Evolutionary conservation across 2,888 invertebrate genomes (phyloP), one percentile per base, ranked within the genome.

Genomic region (Ganaspis brasiliensis): DNA sequence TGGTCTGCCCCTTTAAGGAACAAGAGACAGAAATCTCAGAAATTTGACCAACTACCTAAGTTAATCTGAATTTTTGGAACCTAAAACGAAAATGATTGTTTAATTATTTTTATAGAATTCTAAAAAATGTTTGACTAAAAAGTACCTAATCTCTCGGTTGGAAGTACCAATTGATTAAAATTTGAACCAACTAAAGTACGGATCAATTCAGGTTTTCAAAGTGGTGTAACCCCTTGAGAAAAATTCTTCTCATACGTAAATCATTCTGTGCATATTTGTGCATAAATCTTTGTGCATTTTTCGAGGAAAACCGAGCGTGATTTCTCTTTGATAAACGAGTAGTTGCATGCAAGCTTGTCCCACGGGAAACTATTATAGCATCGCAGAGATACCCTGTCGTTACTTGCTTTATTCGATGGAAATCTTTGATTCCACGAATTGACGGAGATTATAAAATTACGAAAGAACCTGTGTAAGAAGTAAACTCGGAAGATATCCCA

Each of bases 301-400:
- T 80, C 80, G 80, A 82, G 83, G 85, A 82, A 87, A 87, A 87
- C 83, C 79, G 85, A 86, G 85, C 85, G 87, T 84, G 87, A 85
- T 82, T 67, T 67, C 26, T n/a, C 45, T 21, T 67, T 67, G 67
- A 67, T 67, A 67, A 67, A 67, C 67, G 67, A 67, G 67, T 67
- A 67, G 45, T 67, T 67, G 67, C 67, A 67, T 67, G 67, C 67
- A 67, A 45, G 24, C 24, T 67, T 67, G 67, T 67, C 67, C 67
- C 67, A 67, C 67, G 45, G 45, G 67, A 45, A 40, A 45, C 67
- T 67, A 67, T 67, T 67, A 26, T 67, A 45, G 67, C 67, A 26
- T 67, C 67, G 67, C 19, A 40, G 45, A 67, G 45, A 40, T 45
- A n/a, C 67, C 24, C 67, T 67, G 45, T 67, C 67, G 67, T 67